Evolutionary conservation across 2,113 vertebrate genomes (phyloP), one percentile per base, ranked within the genome.

Genomic region (Erythrocercus mccallii): DNA sequence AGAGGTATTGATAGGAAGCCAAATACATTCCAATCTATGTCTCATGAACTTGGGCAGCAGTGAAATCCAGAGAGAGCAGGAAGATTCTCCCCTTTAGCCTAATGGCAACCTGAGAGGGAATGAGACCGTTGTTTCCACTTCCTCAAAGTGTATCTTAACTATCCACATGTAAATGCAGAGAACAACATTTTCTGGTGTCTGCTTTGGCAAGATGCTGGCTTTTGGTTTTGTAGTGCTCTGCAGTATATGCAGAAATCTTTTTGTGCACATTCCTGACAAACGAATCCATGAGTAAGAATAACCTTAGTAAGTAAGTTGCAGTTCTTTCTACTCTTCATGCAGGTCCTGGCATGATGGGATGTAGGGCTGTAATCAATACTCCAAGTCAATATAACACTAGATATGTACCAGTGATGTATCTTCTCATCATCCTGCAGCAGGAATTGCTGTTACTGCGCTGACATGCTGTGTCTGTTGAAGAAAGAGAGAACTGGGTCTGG

Each of bases 141-240:
- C 22, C 27, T 70, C 14, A 19, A 31, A 31, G 2, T 64, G 5
- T 19, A 8, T 85, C 44, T 61, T 62, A 33, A 18, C 62, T 42
- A 21, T 23, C 11, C 17, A 31, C 15, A 3, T 11, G 16, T 62
- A 25, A 16, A 16, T 23, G 28, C 10, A 2, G 2, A 87, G 21
- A 66, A 45, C 0, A 0, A 11, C 0, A 0, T 8, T 87, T 79
- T 87, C 15, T 31, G 20, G 19, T 71, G n/a, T 57, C 77, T 91
- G 44, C 48, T 87, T 69, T 64, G 48, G 19, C n/a, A 71, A 25
- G 38, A n/a, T 79, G 47, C 40, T 12, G 37, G 17, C 10, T 45
- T 85, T 65, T 62, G n/a, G 18, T 40, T 76, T 71, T 56, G 12
- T 54, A 74, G n/a, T 14, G 4, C 25, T 68, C 61, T 45, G 40